A percentile compares a stretch with the other conserved stretches of the same genome.
Evolutionary conservation across 2,888 invertebrate genomes (phyloP).

Genomic region (Galeruca laticollis): DNA sequence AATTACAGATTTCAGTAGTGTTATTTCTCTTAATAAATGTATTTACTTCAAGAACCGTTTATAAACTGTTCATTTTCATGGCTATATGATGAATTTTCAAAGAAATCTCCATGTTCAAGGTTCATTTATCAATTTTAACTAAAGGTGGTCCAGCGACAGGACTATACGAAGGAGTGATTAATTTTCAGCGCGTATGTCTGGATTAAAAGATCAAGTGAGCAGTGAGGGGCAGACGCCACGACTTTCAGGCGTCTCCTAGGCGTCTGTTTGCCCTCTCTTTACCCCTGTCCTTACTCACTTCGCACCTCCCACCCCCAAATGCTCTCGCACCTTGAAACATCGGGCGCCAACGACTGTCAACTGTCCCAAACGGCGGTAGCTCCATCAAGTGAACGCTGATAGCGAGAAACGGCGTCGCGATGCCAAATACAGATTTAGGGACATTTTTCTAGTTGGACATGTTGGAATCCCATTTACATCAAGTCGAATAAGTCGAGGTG

Average conservation of each 20-base stretch:
- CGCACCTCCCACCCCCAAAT: conserved; percentile 43
- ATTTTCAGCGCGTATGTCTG: conserved; percentile 67
- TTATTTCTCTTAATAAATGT: no score
- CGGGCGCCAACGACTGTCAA: conserved; percentile 54
- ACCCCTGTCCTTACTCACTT: conserved; percentile 44
- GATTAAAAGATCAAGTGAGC: conserved; percentile 67
- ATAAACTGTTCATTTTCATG: no score
- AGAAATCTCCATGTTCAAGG: neutral
- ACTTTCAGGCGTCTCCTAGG: conserved; percentile 65
- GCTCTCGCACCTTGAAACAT: conserved; percentile 50
- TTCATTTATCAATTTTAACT: neutral
- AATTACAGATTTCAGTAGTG: no score
- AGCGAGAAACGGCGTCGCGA: conserved; percentile 5
- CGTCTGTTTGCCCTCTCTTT: conserved; percentile 58
- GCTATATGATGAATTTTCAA: no score
- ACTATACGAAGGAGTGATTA: conserved; percentile 62
- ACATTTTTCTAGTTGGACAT: conserved; percentile 6
- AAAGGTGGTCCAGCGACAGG: conserved; percentile 15
- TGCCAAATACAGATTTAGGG: conserved; percentile 17
- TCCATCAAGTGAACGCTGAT: conserved; percentile 48
- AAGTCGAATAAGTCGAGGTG: neutral
- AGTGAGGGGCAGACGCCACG: conserved; percentile 66
- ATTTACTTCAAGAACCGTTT: no score
- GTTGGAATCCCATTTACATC: neutral
- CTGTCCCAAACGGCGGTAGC: conserved; percentile 48